Base-by-base conservation (phyloP, 1,140 invertebrate genomes). In the Drosophila jambulina region DNA sequence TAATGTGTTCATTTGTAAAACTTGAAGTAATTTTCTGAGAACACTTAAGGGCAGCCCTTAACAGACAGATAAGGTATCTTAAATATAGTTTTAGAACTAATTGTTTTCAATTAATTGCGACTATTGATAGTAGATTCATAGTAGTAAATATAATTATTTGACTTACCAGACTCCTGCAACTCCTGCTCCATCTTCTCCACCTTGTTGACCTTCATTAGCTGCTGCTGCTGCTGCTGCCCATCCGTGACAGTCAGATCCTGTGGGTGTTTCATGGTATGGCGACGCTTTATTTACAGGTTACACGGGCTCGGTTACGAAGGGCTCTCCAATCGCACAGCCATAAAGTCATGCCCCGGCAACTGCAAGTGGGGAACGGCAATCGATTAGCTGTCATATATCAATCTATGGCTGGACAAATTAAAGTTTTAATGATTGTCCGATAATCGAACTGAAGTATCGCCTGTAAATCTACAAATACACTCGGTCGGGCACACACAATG, bases 131-230 rank as follows among this genome's bases (percentile, higher is more conserved):
- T n/a, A 12, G 4, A 25, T 25, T 46, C 25, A 51, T 23, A 42
- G 21, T 23, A 21, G 32, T 32, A 32, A 10, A 0, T 21, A 13
- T 4, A n/a, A 59, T 15, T 15, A 17, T 36, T 23, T 10, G 10
- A 65, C 84, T 75, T 45, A 87, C 84, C 84, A 36, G 62, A 53
- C 23, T 88, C 85, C n/a, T 51, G 82, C 17, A 88, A 7, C 43
- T 87, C 84, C 59, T 80, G 83, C 48, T 86, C 83, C 84, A 86
- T 83, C 74, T 86, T 71, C 59, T 87, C 84, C 62, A 87, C 84
- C 79, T 87, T 87, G 9, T 80, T 84, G 34, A 87, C 76, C 58
- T 87, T 82, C 84, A 87, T 75, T 46, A 84, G 84, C 77, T 88
- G 80, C 54, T 88, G 84, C 79, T 87, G 79, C 12, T 34, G 34